A percentile compares a stretch with the other conserved stretches of the same genome.
Evolutionary conservation across 2,113 vertebrate genomes (phyloP).

Genomic region (Falcunculus frontatus): DNA sequence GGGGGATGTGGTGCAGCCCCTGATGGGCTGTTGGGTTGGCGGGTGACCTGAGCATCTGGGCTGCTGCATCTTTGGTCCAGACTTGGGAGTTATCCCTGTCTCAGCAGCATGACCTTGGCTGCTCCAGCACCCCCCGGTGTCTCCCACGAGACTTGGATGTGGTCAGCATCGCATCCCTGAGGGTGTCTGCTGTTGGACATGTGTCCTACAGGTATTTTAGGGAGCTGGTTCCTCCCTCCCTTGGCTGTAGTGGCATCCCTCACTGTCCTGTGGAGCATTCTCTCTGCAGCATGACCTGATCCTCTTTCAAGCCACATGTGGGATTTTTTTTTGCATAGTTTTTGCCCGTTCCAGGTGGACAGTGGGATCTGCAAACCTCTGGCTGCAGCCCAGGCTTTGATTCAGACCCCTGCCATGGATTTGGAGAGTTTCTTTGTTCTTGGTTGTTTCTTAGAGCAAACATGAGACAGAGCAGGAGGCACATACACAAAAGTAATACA

Average conservation of each 20-base stretch:
- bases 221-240: background rate
- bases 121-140: rapidly evolving
- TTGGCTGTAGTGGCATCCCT: background rate
- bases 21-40: background rate
- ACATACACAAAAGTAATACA: background rate
- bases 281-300: background rate
- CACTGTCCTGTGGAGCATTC: background rate
- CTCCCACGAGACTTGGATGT: background rate
- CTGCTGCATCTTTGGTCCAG: rapidly evolving
- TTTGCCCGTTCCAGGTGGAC: rapidly evolving
- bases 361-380: background rate
- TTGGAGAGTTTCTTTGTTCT: background rate
- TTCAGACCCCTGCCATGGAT: background rate
- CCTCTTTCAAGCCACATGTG: background rate
- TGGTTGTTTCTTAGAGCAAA: background rate
- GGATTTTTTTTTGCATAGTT: background rate
- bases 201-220: background rate
- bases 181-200: background rate
- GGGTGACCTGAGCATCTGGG: background rate
- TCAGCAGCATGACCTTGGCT: background rate
- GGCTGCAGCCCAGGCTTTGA: background rate
- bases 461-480: background rate
- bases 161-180: rapidly evolving
- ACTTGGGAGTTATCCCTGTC: background rate
- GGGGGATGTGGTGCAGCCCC: background rate